Conservation (phyloP, 2,113 vertebrate genomes). For the Oreochromis niloticus region DNA sequence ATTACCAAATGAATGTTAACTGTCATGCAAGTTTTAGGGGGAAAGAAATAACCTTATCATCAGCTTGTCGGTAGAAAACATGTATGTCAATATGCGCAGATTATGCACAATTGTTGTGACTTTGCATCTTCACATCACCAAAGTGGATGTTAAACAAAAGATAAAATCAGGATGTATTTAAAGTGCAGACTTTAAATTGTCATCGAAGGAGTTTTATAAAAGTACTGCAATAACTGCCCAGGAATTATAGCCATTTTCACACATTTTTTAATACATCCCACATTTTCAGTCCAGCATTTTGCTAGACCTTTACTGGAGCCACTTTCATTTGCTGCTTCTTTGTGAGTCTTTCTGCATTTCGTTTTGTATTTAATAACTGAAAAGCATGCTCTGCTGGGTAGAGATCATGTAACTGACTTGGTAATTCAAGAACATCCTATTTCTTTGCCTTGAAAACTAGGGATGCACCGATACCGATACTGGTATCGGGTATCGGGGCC, state of each 20-base stretch:
- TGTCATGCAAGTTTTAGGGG: neutral
- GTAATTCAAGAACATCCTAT: neutral
- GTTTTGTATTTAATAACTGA: neutral
- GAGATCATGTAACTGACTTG: neutral
- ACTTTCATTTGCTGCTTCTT: neutral
- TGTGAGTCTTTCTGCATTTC: neutral
- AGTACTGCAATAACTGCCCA: neutral
- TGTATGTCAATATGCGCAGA: neutral
- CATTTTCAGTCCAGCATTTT: neutral
- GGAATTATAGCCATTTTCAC: neutral
- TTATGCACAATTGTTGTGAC: neutral
- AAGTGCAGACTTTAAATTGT: too few species aligned
- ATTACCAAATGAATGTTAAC: neutral
- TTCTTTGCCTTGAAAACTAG: neutral
- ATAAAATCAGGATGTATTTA: neutral
- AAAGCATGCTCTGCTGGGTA: neutral
- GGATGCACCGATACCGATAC: too few species aligned
- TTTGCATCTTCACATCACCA: neutral
- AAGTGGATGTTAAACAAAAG: neutral
- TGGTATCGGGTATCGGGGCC: too few species aligned
- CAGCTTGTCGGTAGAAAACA: neutral
- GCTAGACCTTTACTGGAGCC: neutral
- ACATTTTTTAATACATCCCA: too few species aligned
- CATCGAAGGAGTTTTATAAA: neutral
- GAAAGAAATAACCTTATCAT: neutral